These are phyloP conservation scores for Poeciliopsis retropinna DNA, from an alignment of 2,113 vertebrate species.

Conservation along the genomic window DNA sequence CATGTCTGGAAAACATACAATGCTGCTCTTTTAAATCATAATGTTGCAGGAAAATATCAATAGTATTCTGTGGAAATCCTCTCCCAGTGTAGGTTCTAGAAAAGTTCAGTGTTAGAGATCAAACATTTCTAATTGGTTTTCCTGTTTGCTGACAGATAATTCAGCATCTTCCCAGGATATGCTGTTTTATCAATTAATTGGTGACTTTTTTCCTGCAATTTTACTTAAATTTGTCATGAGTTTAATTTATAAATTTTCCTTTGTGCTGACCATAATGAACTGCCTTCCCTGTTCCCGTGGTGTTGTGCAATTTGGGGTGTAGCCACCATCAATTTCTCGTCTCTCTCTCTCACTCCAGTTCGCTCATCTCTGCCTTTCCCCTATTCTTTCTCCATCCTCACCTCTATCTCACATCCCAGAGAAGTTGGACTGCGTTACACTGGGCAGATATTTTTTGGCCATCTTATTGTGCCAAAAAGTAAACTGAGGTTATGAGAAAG, in stretches of 20 bases:
- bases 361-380: constrained; percentile 16
- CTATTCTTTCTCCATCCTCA: constrained; percentile 4
- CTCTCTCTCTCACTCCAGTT: constrained; percentile 8
- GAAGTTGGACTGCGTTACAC: constrained; percentile 24
- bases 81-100: too few species aligned
- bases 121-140: too few species aligned
- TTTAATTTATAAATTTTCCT: too few species aligned
- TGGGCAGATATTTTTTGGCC: constrained; percentile 17
- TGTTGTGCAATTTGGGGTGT: constrained; percentile 8
- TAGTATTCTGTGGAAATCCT: background rate
- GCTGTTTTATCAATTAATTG: too few species aligned
- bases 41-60: too few species aligned
- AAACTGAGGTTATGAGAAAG: background rate
- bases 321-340: constrained; percentile 31
- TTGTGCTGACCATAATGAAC: constrained; percentile 5
- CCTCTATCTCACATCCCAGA: constrained; percentile 3
- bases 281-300: background rate
- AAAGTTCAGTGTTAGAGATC: too few species aligned
- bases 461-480: constrained; percentile 31
- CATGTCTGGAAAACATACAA: too few species aligned
- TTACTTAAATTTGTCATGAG: too few species aligned
- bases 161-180: too few species aligned
- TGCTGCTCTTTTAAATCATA: too few species aligned
- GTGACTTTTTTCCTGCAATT: too few species aligned
- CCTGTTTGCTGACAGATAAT: too few species aligned